These are phyloP conservation scores for Micronisus gabar DNA, from an alignment of 2,113 vertebrate species.

Conservation along the genomic window DNA sequence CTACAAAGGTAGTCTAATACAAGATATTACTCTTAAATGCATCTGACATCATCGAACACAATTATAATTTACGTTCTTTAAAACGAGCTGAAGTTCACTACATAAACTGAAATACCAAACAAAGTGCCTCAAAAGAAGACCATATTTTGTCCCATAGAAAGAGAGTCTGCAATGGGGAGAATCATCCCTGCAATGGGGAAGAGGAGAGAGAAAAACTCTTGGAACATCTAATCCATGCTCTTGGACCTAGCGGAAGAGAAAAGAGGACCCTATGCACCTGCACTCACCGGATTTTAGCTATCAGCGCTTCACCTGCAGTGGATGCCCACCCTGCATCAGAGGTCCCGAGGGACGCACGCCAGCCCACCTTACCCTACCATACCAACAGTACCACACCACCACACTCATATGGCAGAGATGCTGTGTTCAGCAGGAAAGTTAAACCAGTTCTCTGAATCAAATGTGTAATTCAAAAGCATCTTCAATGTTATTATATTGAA, in stretches of 20 bases:
- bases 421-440: neutral
- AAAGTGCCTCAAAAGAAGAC: neutral
- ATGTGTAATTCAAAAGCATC: neutral
- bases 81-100: neutral
- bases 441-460: neutral
- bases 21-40: neutral
- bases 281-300: neutral
- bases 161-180: neutral
- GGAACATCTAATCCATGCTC: neutral
- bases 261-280: rapidly evolving
- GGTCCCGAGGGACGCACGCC: rapidly evolving
- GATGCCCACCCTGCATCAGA: neutral
- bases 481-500: no score
- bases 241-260: neutral
- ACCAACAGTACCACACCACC: neutral
- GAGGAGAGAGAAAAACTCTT: neutral
- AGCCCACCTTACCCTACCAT: neutral
- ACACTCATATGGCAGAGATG: no score
- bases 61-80: neutral
- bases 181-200: neutral
- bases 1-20: neutral
- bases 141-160: no score
- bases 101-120: neutral
- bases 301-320: no score
- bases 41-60: neutral